A percentile compares a stretch with the other conserved stretches of the same genome.
These are phyloP conservation scores for Malurus cyaneus DNA, from an alignment of 2,113 vertebrate genomes.

Conservation along the genomic window DNA sequence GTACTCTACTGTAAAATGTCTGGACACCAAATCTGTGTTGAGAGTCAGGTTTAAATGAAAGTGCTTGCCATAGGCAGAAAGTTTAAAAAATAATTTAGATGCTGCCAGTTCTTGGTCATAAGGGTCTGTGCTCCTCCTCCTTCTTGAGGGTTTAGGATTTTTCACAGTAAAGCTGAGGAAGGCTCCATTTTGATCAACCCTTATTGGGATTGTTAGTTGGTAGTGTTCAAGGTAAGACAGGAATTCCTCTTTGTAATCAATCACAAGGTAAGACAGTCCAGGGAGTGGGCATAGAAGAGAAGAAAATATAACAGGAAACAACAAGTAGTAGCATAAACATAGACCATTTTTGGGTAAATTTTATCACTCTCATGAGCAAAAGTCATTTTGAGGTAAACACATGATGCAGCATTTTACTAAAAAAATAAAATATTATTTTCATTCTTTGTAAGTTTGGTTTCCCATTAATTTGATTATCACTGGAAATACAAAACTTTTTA, in stretches of 20 bases:
- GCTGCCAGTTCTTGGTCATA: slow-evolving; percentile 80
- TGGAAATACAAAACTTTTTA: not conserved
- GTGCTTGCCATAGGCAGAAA: slow-evolving; percentile 98
- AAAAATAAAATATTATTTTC: not conserved
- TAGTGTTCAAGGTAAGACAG: slow-evolving; percentile 98
- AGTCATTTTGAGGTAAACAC: not conserved
- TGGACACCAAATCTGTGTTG: slow-evolving; percentile 94
- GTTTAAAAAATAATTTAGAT: slow-evolving; percentile 93
- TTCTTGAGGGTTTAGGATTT: slow-evolving; percentile 86
- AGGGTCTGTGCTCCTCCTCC: slow-evolving; percentile 83
- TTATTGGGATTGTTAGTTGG: slow-evolving; percentile 93
- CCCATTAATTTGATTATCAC: not conserved
- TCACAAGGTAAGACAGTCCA: slow-evolving; percentile 76
- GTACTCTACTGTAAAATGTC: slow-evolving; percentile 96
- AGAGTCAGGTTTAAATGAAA: slow-evolving; percentile 98
- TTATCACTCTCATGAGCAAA: not conserved
- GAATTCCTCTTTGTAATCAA: slow-evolving; percentile 93
- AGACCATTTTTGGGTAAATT: slow-evolving; percentile 36
- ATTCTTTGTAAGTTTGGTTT: not conserved
- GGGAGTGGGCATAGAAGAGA: slow-evolving; percentile 72
- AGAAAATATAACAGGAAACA: slow-evolving; percentile 78
- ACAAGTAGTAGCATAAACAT: slow-evolving; percentile 69
- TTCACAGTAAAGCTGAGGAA: slow-evolving; percentile 99
- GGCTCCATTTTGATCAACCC: slow-evolving; percentile 92
- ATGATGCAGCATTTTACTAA: not conserved